Base-by-base conservation (phyloP, 2,113 vertebrate species). In the Halichoerus grypus region DNA sequence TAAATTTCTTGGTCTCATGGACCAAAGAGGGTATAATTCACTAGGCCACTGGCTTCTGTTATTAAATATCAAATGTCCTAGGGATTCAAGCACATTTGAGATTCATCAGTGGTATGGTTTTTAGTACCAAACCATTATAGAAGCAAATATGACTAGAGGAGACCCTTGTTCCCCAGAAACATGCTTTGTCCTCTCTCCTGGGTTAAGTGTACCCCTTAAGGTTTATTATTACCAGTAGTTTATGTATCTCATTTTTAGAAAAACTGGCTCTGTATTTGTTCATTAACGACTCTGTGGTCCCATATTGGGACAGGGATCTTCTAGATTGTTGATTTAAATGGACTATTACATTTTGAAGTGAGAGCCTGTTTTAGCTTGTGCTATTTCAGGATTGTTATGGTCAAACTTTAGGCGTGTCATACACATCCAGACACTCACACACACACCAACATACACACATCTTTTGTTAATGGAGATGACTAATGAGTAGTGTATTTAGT, bases 261-360 rank as follows among this genome's bases (percentile, higher is more conserved):
- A 86, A 77, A 51, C 61, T 53, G 13, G 53, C 12, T 42, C 1
- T 8, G 19, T 84, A 6, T 63, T 89, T 87, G 88, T 76, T 63
- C 4, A 31, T 57, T 85, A 22, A 33, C 5, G 11, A 81, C 6
- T 88, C 1, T 79, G 12, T 55, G 21, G 26, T 82, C 49, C 36
- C 16, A 69, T 91, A 51, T 36, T 76, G 22, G 14, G 59, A 42
- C 42, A 94, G 28, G 26, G 36, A 26, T 87, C 49, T 87, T 76
- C 65, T 91, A 42, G 26, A 51, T 90, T 74, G 12, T 61, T 90
- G 72, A 31, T 49, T 95, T 85, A 95, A 97, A 31, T 76, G 24
- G 19, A 33, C 33, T 53, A 7, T 61, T 19, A 59, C 28, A 76
- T 91, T 82, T 94, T 91, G 24, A 63, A 90, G 15, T 94, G 13